Conservation (phyloP, 2,888 invertebrate species). For the Coronaproctus castanopsis region DNA sequence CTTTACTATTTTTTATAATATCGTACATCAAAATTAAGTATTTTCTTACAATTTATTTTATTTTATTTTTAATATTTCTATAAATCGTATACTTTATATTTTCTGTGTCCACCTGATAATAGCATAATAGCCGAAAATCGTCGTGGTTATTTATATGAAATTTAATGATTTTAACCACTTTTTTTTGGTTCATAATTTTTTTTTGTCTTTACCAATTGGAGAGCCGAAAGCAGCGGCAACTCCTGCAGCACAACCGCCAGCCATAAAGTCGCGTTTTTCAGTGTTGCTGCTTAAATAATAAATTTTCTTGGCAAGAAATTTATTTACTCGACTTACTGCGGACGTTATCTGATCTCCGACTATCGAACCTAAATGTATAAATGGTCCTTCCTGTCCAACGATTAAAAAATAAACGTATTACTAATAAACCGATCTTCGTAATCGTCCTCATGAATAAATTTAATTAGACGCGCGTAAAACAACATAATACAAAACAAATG, state of each 20-base stretch:
- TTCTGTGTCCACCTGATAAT: too few species aligned
- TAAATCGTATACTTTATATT: too few species aligned
- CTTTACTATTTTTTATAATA: too few species aligned
- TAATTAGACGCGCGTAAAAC: background rate
- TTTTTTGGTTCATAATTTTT: too few species aligned
- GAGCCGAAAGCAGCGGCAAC: conserved; percentile 41
- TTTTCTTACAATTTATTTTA: too few species aligned
- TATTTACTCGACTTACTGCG: background rate
- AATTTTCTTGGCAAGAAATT: background rate
- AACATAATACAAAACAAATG: background rate
- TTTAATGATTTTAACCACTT: too few species aligned
- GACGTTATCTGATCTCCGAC: conserved; percentile 29
- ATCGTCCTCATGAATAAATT: too few species aligned
- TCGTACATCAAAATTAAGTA: too few species aligned
- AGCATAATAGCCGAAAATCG: too few species aligned
- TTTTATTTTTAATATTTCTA: too few species aligned
- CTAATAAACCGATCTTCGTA: background rate
- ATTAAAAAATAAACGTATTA: background rate
- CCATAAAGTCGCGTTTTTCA: conserved; percentile 43
- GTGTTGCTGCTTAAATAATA: conserved; percentile 36
- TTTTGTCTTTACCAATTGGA: conserved; percentile 26
- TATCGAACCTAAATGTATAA: conserved; percentile 44
- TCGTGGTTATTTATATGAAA: too few species aligned
- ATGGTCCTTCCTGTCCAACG: conserved; percentile 29
- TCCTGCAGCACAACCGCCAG: conserved; percentile 40